Evolutionary conservation across 2,888 invertebrate genomes (phyloP).

Genomic region (Hirtodrosophila trivittata): DNA sequence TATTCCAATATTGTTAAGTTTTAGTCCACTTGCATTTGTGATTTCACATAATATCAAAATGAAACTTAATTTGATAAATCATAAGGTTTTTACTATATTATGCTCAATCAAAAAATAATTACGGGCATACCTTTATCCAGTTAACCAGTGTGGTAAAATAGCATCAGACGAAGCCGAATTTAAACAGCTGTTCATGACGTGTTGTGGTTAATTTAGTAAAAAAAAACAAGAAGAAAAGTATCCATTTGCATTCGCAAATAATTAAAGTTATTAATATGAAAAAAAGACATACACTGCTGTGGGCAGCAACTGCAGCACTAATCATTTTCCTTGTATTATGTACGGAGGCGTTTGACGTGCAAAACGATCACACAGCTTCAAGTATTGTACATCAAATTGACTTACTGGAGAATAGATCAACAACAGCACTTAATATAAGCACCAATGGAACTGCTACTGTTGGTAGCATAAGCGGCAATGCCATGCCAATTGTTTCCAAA

Average conservation of each 20-base stretch:
- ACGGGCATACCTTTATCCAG: constrained; percentile 10
- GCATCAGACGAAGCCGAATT: not conserved
- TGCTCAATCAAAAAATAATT: constrained; percentile 8
- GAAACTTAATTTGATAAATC: too few relatives aligned
- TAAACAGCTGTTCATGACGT: constrained; percentile 65
- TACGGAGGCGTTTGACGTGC: constrained; percentile 22
- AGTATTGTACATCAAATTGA: not conserved
- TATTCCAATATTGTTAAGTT: too few relatives aligned
- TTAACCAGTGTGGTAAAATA: constrained; percentile 43
- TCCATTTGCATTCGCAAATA: constrained; percentile 13
- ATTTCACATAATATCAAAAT: too few relatives aligned
- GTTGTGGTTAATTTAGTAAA: constrained; percentile 34
- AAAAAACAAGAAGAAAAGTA: constrained; percentile 19
- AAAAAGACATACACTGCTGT: constrained; percentile 12
- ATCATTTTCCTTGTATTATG: constrained; percentile 16
- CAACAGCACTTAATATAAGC: constrained; percentile 1
- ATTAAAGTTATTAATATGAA: constrained; percentile 41
- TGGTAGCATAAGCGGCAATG: constrained; percentile 5
- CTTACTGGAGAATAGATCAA: constrained; percentile 6
- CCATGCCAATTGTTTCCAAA: constrained; percentile 16
- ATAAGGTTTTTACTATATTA: too few relatives aligned
- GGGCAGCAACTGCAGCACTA: constrained; percentile 15
- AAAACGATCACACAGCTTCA: constrained; percentile 2
- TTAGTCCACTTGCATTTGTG: too few relatives aligned
- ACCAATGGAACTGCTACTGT: constrained; percentile 8